phyloP scores from a whole-genome alignment of 2,888 invertebrate species.

The Spodoptera picta region DNA sequence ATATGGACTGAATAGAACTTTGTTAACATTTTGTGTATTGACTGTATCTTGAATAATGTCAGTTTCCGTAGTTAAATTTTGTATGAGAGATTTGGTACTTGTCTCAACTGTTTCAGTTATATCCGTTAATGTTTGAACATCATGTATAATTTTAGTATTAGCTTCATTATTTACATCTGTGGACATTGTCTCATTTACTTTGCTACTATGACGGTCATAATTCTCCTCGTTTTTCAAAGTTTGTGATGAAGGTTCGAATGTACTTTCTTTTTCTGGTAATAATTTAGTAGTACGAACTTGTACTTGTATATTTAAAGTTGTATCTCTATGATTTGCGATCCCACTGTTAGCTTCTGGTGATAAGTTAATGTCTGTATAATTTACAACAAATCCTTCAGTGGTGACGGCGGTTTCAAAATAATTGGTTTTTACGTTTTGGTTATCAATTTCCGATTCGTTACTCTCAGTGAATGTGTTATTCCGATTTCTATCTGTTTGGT shows the following conservation, averaged over 20 bases:
- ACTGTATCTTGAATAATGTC: too few species aligned
- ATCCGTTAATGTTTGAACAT: background rate
- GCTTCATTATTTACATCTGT: background rate
- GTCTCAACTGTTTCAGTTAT: background rate
- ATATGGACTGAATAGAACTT: too few species aligned
- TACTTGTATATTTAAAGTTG: background rate
- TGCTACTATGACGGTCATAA: slow-evolving; percentile 1
- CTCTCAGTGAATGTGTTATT: background rate
- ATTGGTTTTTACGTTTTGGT: background rate
- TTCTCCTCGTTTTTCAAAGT: background rate
- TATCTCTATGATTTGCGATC: background rate
- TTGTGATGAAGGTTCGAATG: background rate
- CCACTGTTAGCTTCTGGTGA: background rate
- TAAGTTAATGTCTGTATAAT: too few species aligned
- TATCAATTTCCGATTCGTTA: background rate
- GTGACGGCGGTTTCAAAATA: background rate
- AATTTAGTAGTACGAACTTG: background rate
- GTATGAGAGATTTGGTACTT: too few species aligned
- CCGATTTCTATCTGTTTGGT: background rate
- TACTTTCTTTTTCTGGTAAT: background rate
- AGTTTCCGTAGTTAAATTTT: too few species aligned
- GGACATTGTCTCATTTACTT: background rate
- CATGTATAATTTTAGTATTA: background rate
- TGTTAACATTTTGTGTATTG: too few species aligned
- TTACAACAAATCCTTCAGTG: background rate